Base-by-base conservation (phyloP, 2,113 vertebrate genomes). In the Dolichotis patagonum region DNA sequence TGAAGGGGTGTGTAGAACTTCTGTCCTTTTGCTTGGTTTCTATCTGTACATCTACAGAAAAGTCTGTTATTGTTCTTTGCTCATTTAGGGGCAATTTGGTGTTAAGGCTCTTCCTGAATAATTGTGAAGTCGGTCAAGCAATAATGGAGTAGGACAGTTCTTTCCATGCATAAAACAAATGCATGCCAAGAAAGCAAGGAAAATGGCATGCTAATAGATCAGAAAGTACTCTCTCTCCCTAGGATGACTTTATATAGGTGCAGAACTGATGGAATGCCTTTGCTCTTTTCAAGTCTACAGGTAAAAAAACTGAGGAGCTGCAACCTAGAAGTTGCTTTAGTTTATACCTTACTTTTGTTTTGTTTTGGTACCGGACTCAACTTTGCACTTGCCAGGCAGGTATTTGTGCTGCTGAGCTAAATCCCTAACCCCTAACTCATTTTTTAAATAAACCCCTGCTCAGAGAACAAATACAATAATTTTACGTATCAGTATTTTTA, bases 41-140 rank as follows among this genome's bases (percentile, higher is more conserved):
- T 10, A 13, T 56, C 69, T 73, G 24, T 41, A 2, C 80, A 20
- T 95, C 71, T 83, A 60, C 52, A 93, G 85, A 52, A 78, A 75
- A 81, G 49, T 73, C 0, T 71, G 19, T 28, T 54, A 11, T 26
- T 16, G 17, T 67, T 52, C 17, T 95, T 87, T 92, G 71, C 71
- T 22, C 20, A 20, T 91, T 96, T 95, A 87, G 41, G 54, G 19
- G 67, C 49, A 81, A 11, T 90, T 90, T 96, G 58, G 43, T 94
- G 94, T 95, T 88, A 90, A 71, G 32, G 46, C 19, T 26, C 12
- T 20, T 69, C 7, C 22, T 60, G 85, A 90, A 91, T 67, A 88
- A 84, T n/a, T 54, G 54, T 43, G 63, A 91, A 92, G 65, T 78
- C 32, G 4, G 20, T 75, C 63, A 75, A 63, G 69, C 54, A 24